Conservation (phyloP, 2,888 invertebrate species). For the Dugesia japonica region DNA sequence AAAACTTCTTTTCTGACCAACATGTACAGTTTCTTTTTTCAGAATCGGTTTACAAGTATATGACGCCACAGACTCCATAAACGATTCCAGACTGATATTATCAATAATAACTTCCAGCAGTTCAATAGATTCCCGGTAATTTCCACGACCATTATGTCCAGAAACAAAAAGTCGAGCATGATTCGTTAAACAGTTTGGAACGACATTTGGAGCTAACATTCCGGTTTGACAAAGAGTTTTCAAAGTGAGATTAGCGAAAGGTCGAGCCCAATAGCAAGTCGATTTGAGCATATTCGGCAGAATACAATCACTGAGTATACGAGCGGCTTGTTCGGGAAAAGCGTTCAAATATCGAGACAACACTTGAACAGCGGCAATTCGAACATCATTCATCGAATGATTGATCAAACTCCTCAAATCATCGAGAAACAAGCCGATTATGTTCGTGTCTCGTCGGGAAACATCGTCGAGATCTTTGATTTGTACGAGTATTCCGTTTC, state of each 20-base stretch:
- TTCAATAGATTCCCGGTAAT: slow-evolving; percentile 3
- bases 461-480: slow-evolving; percentile 8
- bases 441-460: neutral
- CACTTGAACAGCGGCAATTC: neutral
- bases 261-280: neutral
- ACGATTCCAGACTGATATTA: neutral
- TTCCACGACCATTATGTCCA: neutral
- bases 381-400: slow-evolving; percentile 14
- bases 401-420: neutral
- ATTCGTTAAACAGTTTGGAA: neutral
- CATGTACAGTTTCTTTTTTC: neutral
- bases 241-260: neutral
- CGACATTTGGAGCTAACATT: slow-evolving; percentile 9
- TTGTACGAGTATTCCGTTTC: neutral
- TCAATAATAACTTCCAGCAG: neutral
- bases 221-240: slow-evolving; percentile 6
- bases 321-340: neutral
- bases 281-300: neutral
- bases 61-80: neutral
- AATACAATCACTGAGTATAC: neutral
- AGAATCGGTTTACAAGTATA: neutral
- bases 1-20: neutral
- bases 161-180: neutral
- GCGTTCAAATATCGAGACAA: neutral
- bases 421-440: neutral